Evolutionary conservation across 1,140 invertebrate species (phyloP).

Genomic region (Heterodera carotae): DNA sequence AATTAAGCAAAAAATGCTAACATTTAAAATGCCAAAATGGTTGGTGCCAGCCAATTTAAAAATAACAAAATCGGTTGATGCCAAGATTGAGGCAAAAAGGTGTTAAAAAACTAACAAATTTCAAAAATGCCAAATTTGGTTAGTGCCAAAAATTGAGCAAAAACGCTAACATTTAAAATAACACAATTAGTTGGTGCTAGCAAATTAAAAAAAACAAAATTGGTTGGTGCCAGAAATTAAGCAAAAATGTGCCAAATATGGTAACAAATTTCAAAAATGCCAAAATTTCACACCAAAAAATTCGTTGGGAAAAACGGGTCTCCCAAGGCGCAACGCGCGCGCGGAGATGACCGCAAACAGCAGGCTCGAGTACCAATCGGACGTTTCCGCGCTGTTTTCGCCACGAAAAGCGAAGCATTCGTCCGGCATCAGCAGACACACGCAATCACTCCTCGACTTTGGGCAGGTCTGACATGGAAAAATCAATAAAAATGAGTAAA

Average conservation of each 20-base stretch:
- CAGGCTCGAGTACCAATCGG: constrained; percentile 28
- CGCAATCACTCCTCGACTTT: constrained; percentile 10
- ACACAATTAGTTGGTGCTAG: too few relatives aligned
- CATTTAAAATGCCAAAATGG: background rate
- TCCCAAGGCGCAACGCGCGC: constrained; percentile 35
- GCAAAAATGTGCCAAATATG: too few relatives aligned
- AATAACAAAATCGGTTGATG: too few relatives aligned
- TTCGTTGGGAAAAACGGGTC: constrained; percentile 42
- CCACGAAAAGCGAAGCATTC: constrained; percentile 33
- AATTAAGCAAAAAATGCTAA: too few relatives aligned
- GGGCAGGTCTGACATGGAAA: constrained; percentile 5
- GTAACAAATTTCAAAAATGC: too few relatives aligned
- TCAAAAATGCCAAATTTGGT: background rate
- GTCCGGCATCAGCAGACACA: constrained; percentile 41
- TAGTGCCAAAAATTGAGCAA: background rate
- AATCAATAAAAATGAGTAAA: background rate
- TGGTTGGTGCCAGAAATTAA: too few relatives aligned
- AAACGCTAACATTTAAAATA: background rate
- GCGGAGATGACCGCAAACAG: constrained; percentile 36
- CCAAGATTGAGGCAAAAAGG: background rate
- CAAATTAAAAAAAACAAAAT: too few relatives aligned
- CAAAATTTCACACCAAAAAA: constrained; percentile 31
- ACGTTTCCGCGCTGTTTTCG: constrained; percentile 28
- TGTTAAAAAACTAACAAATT: background rate
- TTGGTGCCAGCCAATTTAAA: too few relatives aligned